Percentiles rank a stretch among this genome's conserved stretches.
Evolutionary conservation across 2,113 vertebrate species (phyloP).

Genomic region (Machaerirhynchus nigripectus): DNA sequence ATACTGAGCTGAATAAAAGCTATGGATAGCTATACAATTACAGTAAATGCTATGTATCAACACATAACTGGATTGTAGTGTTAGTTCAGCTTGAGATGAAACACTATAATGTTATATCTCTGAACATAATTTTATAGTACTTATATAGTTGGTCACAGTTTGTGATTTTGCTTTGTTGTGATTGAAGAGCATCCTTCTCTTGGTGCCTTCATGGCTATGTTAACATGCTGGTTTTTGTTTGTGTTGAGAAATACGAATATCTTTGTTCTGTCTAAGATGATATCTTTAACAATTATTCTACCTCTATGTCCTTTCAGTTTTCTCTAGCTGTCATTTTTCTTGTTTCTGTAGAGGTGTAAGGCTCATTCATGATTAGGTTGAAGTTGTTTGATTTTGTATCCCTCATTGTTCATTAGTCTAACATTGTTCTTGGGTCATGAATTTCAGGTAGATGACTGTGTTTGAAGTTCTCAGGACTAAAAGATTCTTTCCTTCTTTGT

Average conservation of each 20-base stretch:
- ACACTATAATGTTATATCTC: not conserved
- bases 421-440: not conserved
- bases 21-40: not conserved
- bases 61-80: not conserved
- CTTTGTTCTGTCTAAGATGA: not conserved
- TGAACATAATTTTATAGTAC: not conserved
- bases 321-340: not conserved
- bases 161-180: not conserved
- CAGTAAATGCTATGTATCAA: not conserved
- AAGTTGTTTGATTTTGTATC: not conserved
- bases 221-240: not conserved
- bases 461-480: not conserved
- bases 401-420: not conserved
- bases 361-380: not conserved
- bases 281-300: not conserved
- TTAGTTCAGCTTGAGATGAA: not conserved
- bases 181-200: not conserved
- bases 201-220: not conserved
- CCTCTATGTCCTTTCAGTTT: not conserved
- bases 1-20: not conserved
- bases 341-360: not conserved
- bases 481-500: not conserved
- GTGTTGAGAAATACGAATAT: not conserved
- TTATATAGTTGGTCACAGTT: not conserved
- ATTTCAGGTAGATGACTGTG: not conserved